Percentiles rank a stretch among this genome's conserved stretches.
Evolutionary conservation across 2,797 vertebrate species (phyloP).

Genomic region (Enteromius radiatus): DNA sequence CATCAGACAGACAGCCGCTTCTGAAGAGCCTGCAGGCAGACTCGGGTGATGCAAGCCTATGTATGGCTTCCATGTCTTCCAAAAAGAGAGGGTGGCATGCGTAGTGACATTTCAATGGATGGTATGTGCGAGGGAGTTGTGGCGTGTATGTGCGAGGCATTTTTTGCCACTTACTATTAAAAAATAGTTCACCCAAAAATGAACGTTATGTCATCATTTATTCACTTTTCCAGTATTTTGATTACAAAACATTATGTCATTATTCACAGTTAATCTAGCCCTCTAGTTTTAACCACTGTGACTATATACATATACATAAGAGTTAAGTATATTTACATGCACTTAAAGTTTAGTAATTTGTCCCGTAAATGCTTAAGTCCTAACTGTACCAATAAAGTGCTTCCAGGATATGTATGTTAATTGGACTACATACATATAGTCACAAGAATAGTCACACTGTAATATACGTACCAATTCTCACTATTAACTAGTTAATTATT

Average conservation of each 20-base stretch:
- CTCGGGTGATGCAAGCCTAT: conserved; percentile 33
- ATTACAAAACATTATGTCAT: neutral
- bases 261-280: no score
- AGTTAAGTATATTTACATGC: neutral
- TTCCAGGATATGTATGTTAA: neutral
- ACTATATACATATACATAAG: neutral
- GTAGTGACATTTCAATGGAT: conserved; percentile 14
- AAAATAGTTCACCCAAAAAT: neutral
- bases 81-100: neutral
- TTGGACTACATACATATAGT: neutral
- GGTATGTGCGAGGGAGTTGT: neutral
- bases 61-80: conserved; percentile 19
- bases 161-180: neutral
- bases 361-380: neutral
- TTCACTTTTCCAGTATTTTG: neutral
- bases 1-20: conserved; percentile 13
- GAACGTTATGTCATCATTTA: neutral
- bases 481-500: no score
- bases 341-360: neutral
- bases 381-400: neutral
- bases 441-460: no score
- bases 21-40: conserved; percentile 16
- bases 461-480: no score
- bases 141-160: neutral
- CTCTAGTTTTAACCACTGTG: neutral